Evolutionary conservation across 2,113 vertebrate species (phyloP), one percentile per base, ranked within the genome.

Genomic region (Sterrhoptilus dennistouni): DNA sequence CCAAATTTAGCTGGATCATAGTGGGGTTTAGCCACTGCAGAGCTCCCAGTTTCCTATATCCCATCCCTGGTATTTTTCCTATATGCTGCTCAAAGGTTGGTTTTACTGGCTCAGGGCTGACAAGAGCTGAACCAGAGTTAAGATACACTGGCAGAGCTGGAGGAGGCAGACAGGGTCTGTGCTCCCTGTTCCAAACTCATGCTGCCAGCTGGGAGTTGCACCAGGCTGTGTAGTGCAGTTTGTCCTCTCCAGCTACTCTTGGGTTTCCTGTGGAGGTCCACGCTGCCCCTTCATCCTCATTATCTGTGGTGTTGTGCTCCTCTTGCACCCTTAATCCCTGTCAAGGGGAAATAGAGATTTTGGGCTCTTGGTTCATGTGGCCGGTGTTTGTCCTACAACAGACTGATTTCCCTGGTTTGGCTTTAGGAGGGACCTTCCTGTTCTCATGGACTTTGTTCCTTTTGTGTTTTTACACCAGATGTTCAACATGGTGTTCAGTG

Each of bases 401-500:
- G 29, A 19, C 57, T 44, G 56, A 38, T 75, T 28, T 35, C 23
- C 22, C 25, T 59, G 56, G 6, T 61, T 66, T 5, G 2, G 45
- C 56, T 70, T n/a, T 44, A 22, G n/a, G 49, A 75, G 27, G 10
- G 21, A 29, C 33, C 4, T 79, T 60, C 17, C 42, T 44, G 8
- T 81, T 49, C 72, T 90, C 57, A 69, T 5, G 22, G 35, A 3
- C 12, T 38, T 25, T 68, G 27, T 68, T 90, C n/a, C 29, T 84
- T 69, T 69, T 53, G 54, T 31, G 2, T 77, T 72, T 83, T 61
- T 3, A 11, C 31, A 1, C 59, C 91, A 99, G 99, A 99, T 99
- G 98, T 99, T 99, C 96, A 99, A 93, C 97, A 99, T 98, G 95
- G 95, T 99, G 95, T 99, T 99, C 76, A 98, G 98, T 3, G 99